phyloP scores from a whole-genome alignment of 2,888 invertebrate species.

The Zhuqinia jingwanae region DNA sequence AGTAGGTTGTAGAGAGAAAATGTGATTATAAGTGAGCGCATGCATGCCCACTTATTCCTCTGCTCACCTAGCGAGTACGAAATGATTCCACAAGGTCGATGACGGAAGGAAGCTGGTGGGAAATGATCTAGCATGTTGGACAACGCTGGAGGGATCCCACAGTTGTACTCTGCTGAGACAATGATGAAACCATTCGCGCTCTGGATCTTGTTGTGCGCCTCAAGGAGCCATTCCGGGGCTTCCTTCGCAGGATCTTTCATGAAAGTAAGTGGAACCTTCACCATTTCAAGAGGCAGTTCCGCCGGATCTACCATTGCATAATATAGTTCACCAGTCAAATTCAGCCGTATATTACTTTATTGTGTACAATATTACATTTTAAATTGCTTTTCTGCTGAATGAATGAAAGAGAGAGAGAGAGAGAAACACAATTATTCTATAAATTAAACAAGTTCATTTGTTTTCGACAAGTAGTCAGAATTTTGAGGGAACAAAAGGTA shows the following conservation, averaged over 20 bases:
- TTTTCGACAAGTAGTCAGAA: too few species aligned
- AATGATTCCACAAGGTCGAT: constrained; percentile 80
- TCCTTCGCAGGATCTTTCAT: constrained; percentile 78
- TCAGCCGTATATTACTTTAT: too few species aligned
- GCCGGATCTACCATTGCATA: constrained; percentile 81
- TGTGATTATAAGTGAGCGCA: constrained; percentile 1
- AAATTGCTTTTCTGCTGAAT: not conserved
- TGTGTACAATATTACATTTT: not conserved
- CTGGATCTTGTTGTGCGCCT: constrained; percentile 79
- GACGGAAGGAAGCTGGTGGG: constrained; percentile 80
- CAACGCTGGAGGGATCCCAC: constrained; percentile 82
- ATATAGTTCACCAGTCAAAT: too few species aligned
- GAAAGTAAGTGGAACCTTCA: constrained; percentile 80
- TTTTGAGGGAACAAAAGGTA: too few species aligned
- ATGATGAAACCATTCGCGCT: constrained; percentile 81
- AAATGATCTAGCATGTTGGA: constrained; percentile 82
- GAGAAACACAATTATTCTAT: too few species aligned
- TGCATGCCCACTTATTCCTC: not conserved
- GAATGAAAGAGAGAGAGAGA: too few species aligned
- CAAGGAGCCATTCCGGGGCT: constrained; percentile 80
- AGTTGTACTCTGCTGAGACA: constrained; percentile 81
- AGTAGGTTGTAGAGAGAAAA: not conserved
- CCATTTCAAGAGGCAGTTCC: constrained; percentile 80
- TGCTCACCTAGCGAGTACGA: constrained; percentile 80
- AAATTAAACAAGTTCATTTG: too few species aligned